Evolutionary conservation across 2,888 invertebrate species (phyloP), one percentile per base, ranked within the genome.

Genomic region (Zaprionus bogoriensis): DNA sequence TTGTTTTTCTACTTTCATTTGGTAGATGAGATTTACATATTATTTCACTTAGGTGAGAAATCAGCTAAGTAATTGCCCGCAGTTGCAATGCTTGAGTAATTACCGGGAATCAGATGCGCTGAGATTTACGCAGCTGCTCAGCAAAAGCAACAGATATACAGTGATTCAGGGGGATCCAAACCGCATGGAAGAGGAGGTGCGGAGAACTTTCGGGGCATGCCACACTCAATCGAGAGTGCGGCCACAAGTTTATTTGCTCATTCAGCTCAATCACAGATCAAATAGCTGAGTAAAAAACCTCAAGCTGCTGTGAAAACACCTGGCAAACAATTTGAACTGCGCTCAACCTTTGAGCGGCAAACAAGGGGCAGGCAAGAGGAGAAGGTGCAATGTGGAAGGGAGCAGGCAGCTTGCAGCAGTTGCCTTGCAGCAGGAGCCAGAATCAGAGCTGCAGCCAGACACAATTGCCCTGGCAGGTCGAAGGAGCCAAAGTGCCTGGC

Each of bases 221-320:
- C 74, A 58, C 58, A 71, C 47, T 67, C 63, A 57, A 67, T 62
- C 19, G 67, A 75, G 63, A 52, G 59, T 41, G 22, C 38, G 57
- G 73, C 77, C 73, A 59, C 73, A 78, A 78, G 79, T 81, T 81
- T 79, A 81, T 79, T 79, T 79, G 82, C 78, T 74, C 78, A 67
- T 79, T 82, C 77, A 79, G 74, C 77, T 77, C 83, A 80, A 80
- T 77, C 83, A 79, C 83, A 75, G 77, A 80, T 79, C 83, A 80
- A 82, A 83, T 77, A 80, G 77, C 74, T 58, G 66, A 78, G 73
- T 65, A 25, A 44, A 42, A 44, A 44, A 14, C 14, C 30, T 10
- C 36, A 9, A 42, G 58, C 36, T 44, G 61, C 65, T 55, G 48
- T 61, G 67, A 66, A 65, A 82, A 82, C 77, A 79, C 77, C 83